Base-by-base conservation (phyloP, 64 coral and sea anemone genomes). In the Montipora foliosa region DNA sequence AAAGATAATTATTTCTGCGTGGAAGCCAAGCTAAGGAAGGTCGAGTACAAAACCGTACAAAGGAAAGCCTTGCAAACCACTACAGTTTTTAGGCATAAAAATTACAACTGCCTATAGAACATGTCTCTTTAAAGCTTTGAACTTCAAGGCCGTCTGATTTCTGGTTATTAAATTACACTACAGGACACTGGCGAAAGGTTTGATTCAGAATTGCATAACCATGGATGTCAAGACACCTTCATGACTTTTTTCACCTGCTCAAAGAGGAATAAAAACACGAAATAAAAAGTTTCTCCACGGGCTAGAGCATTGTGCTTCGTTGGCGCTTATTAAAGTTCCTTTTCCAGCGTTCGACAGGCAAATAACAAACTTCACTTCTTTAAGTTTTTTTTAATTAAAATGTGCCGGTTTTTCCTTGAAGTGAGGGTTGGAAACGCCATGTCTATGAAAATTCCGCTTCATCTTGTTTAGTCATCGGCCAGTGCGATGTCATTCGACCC, bases 181-280 rank as follows among this genome's bases (percentile, higher is more conserved):
- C 37, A 57, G 6, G 6, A 57, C 53, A 57, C 11, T 57, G 53
- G 53, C 53, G 11, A 57, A 57, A 57, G 6, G 53, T 57, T 8
- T 1, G 11, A 57, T 57, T 57, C 53, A 6, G 11, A 57, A 57
- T 57, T 57, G 11, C 53, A 11, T 57, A 59, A 86, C 70, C 71
- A 86, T 86, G 19, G 17, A 86, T 86, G 8, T 71, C 45, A 8
- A 17, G 16, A 86, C 10, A 71, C 71, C 82, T 86, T 21, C 19
- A 68, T 9, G 25, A 67, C 37, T 37, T 29, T 84, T 15, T 46
- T 71, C 82, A 86, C 82, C 82, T 86, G 82, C 82, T 86, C 5
- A n/a, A 70, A 86, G 3, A 11, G 47, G 1, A 29, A 86, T 86
- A 49, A 70, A 86, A 86, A 86, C 82, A 11, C 11, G 53, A 86